A percentile compares a stretch with the other conserved stretches of the same genome.
These are phyloP conservation scores for Apogon talboti DNA, from an alignment of 2,797 vertebrate genomes.

Conservation along the genomic window DNA sequence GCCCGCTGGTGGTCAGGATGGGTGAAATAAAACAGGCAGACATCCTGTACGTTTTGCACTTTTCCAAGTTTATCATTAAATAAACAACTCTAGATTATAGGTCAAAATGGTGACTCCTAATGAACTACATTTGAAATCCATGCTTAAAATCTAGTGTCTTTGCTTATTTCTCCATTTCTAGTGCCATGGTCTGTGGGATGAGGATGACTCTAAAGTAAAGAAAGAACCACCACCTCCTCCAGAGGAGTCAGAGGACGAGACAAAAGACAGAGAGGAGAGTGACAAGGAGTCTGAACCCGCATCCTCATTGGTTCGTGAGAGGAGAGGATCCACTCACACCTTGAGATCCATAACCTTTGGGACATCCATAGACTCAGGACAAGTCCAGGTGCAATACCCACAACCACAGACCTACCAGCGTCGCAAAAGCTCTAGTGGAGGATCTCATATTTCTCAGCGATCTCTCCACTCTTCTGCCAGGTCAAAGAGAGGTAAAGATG, in stretches of 20 bases:
- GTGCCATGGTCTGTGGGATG: constrained; percentile 98
- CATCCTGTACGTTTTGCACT: too few relatives aligned
- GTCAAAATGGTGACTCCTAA: too few relatives aligned
- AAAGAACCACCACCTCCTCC: constrained; percentile 63
- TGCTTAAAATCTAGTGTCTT: neutral
- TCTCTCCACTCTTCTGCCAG: constrained; percentile 88
- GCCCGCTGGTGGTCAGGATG: too few relatives aligned
- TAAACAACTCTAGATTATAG: too few relatives aligned
- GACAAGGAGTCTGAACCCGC: constrained; percentile 65
- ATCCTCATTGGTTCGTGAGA: constrained; percentile 75
- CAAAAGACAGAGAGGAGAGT: constrained; percentile 48
- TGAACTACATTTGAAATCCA: neutral
- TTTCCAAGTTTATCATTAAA: too few relatives aligned
- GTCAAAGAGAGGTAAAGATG: constrained; percentile 90
- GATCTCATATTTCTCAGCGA: constrained; percentile 87
- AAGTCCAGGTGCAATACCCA: constrained; percentile 87
- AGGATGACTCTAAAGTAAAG: constrained; percentile 85
- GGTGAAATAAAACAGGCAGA: too few relatives aligned
- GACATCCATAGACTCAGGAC: constrained; percentile 87
- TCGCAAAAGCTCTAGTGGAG: constrained; percentile 89
- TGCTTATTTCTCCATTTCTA: constrained; percentile 49
- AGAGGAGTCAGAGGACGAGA: constrained; percentile 89
- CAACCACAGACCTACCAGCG: constrained; percentile 88
- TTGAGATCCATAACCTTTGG: constrained; percentile 90
- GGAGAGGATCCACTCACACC: constrained; percentile 86